Base-by-base conservation (phyloP, 2,888 invertebrate genomes). In the Megastigmus dorsalis region DNA sequence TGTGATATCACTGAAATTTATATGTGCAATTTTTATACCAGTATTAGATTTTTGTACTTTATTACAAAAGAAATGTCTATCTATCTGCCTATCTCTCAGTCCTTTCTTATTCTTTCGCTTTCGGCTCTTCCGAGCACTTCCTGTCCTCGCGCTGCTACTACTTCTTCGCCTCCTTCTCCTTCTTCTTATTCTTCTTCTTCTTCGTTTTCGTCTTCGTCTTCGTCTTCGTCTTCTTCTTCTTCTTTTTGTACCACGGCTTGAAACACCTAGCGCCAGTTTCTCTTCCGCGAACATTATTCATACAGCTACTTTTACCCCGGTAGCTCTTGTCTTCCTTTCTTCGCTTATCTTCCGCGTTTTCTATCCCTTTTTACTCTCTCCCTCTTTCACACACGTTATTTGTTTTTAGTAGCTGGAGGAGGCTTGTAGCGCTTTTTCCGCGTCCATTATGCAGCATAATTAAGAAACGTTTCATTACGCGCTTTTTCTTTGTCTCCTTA, bases 211-310 rank as follows among this genome's bases (percentile, higher is more conserved):
- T 9, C 3, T 20, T 13, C 10, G n/a, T n/a, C n/a, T n/a, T 36
- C n/a, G n/a, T n/a, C n/a, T n/a, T n/a, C n/a, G n/a, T 7, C 57
- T 15, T n/a, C 13, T 28, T 6, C 62, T 48, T 62, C 30, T 50
- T 50, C 20, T 43, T 28, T 23, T 36, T 20, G 28, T 36, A 15
- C 3, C 38, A 13, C 10, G n/a, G n/a, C n/a, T n/a, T 36, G 55
- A 15, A 13, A 15, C 33, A 7, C 20, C 28, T 33, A 26, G 50
- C 7, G 54, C 54, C n/a, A 1, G 45, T 20, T 45, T 45, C 20
- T 45, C 45, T 45, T 33, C 13, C 1, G 10, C 18, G 62, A 62
- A 62, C 45, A 62, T 62, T 62, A 50, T 63, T 63, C 50, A 50
- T 50, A 26, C 50, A 50, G 63, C 50, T 52, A 50, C 23, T 23